Conservation (phyloP, 2,797 vertebrate genomes). For the Sebastiscus tertius region DNA sequence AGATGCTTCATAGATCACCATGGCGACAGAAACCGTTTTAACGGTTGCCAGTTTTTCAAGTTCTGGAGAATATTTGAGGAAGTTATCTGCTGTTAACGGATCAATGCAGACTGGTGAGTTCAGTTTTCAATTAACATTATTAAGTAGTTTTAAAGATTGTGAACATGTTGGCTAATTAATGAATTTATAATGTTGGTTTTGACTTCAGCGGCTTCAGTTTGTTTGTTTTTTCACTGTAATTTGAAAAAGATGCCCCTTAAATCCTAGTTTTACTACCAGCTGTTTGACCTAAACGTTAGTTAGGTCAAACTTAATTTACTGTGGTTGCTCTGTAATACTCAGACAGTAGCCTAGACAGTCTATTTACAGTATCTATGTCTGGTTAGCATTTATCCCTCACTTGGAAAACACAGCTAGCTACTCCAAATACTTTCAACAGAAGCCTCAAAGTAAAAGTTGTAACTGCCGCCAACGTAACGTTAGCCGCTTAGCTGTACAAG, state of each 20-base stretch:
- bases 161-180: not conserved
- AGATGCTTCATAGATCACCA: not conserved
- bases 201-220: not conserved
- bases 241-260: not conserved
- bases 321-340: not conserved
- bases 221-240: not conserved
- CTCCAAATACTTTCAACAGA: not conserved
- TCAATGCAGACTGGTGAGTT: not conserved
- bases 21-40: not conserved
- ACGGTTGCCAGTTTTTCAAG: not conserved
- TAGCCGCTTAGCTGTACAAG: not conserved
- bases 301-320: too few relatives aligned
- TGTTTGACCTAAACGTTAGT: too few relatives aligned
- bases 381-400: not conserved
- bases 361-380: not conserved
- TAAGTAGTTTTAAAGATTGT: not conserved
- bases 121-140: not conserved
- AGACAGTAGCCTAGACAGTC: not conserved
- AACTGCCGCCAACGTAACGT: not conserved
- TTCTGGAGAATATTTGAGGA: not conserved
- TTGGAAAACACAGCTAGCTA: not conserved
- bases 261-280: not conserved
- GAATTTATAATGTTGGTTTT: not conserved
- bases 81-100: not conserved
- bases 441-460: not conserved